These are phyloP conservation scores for Bombyx mori DNA, from an alignment of 1,140 invertebrate species.

Conservation along the genomic window DNA sequence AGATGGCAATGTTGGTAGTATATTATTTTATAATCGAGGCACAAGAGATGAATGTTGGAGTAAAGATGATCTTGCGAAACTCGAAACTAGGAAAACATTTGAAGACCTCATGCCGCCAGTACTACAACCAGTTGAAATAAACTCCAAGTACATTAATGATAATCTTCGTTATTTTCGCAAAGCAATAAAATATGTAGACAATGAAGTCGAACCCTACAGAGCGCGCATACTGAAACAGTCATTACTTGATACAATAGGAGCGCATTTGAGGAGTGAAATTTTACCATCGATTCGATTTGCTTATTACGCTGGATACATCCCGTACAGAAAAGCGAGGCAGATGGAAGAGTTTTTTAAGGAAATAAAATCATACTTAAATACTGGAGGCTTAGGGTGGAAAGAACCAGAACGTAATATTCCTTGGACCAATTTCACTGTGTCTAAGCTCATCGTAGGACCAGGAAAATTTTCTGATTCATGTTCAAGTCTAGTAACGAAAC, in stretches of 20 bases:
- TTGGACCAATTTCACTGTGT: constrained; percentile 44
- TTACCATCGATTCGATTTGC: constrained; percentile 71
- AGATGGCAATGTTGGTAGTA: constrained; percentile 37
- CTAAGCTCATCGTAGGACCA: constrained; percentile 39
- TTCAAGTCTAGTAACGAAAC: constrained; percentile 33
- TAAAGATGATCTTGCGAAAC: constrained; percentile 55
- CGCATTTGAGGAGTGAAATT: constrained; percentile 71
- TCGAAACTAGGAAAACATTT: constrained; percentile 59
- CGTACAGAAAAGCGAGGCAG: constrained; percentile 67
- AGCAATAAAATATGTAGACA: constrained; percentile 62
- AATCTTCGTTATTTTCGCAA: constrained; percentile 69
- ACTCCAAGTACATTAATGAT: constrained; percentile 53
- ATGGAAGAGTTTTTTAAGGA: constrained; percentile 71
- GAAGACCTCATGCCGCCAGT: constrained; percentile 50
- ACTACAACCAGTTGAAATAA: constrained; percentile 47
- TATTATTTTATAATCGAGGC: constrained; percentile 53
- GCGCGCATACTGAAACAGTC: constrained; percentile 68
- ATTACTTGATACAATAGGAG: constrained; percentile 69
- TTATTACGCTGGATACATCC: constrained; percentile 74
- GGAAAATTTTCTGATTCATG: constrained; percentile 41
- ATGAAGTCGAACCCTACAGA: constrained; percentile 51
- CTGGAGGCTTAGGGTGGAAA: constrained; percentile 73
- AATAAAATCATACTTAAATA: constrained; percentile 70
- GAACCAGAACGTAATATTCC: constrained; percentile 39
- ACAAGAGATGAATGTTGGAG: constrained; percentile 55